Conservation (phyloP, 2,888 invertebrate species). For the Nipponacmea schrenckii region DNA sequence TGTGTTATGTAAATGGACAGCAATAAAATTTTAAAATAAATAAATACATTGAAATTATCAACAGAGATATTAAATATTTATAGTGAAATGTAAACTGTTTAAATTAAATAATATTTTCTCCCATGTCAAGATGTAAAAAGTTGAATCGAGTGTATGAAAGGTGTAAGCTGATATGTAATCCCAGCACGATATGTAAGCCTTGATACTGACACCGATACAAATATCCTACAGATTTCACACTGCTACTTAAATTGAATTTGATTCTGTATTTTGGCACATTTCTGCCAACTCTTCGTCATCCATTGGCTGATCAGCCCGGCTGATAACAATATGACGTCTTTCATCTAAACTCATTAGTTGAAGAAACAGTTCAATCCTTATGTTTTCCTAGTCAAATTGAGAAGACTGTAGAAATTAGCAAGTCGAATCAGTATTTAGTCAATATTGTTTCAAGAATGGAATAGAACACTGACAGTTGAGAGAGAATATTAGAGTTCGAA, state of each 20-base stretch:
- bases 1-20: too few species aligned
- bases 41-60: too few species aligned
- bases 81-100: not conserved
- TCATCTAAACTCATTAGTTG: conserved; percentile 1
- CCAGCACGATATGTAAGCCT: not conserved
- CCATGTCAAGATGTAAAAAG: not conserved
- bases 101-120: conserved; percentile 5
- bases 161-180: not conserved
- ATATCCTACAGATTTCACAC: conserved; percentile 1
- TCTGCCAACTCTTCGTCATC: conserved; percentile 4
- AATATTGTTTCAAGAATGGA: not conserved
- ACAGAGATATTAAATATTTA: too few species aligned
- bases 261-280: conserved; percentile 4
- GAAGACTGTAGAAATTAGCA: not conserved
- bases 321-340: conserved; percentile 9
- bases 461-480: too few species aligned
- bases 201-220: conserved; percentile 2
- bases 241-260: conserved; percentile 8
- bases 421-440: not conserved
- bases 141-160: not conserved
- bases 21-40: too few species aligned
- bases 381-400: not conserved
- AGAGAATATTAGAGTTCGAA: too few species aligned
- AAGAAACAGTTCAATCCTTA: conserved; percentile 4
- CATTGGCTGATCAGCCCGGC: not conserved